These are phyloP conservation scores for Phrynocephalus forsythii DNA, from an alignment of 2,797 vertebrate genomes.

Conservation along the genomic window DNA sequence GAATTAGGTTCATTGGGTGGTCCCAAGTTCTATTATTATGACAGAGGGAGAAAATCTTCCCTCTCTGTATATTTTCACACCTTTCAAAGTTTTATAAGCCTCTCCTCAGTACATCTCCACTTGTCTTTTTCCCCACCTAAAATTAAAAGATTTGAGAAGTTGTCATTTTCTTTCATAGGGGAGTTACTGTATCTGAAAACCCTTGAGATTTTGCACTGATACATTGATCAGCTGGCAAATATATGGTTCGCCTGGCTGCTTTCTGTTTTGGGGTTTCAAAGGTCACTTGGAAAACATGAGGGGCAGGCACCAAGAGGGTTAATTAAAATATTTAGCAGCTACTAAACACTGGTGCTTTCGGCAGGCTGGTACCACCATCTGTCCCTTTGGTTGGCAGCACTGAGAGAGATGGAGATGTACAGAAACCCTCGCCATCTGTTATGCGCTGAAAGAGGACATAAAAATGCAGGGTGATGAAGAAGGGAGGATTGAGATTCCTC, in stretches of 20 bases:
- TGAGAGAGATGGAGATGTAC: neutral
- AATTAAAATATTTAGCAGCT: conserved; percentile 33
- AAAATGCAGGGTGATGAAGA: neutral
- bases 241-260: neutral
- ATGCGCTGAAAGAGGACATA: too few species aligned
- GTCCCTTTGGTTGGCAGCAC: conserved; percentile 7
- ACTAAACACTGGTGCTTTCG: conserved; percentile 27
- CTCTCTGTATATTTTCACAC: neutral
- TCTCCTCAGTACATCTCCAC: too few species aligned
- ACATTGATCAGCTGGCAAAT: neutral
- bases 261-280: neutral
- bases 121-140: neutral
- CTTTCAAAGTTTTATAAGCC: neutral
- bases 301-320: neutral
- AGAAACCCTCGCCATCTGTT: conserved; percentile 16
- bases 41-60: neutral
- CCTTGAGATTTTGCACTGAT: neutral
- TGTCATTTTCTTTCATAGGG: neutral
- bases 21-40: neutral
- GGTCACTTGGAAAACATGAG: neutral
- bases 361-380: conserved; percentile 20
- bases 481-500: neutral
- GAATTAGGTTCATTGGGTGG: neutral
- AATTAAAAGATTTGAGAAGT: neutral
- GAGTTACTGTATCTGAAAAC: neutral